These are phyloP conservation scores for Cartodere bifasciata DNA, from an alignment of 2,888 invertebrate genomes.

Conservation along the genomic window DNA sequence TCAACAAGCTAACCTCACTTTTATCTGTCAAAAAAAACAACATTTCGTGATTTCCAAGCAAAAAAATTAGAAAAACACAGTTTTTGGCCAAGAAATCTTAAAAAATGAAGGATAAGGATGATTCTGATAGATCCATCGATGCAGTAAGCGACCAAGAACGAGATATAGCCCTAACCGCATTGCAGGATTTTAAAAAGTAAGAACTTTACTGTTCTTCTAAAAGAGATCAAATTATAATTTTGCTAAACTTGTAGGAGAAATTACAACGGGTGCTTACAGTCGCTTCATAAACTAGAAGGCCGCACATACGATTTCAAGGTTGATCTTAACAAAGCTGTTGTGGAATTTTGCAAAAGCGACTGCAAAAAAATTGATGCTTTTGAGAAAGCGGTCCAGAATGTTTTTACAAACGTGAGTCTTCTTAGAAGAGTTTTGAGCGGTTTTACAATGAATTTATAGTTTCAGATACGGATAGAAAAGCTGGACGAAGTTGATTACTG, in stretches of 20 bases:
- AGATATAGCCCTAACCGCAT: constrained; percentile 29
- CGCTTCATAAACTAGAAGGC: constrained; percentile 52
- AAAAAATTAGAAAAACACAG: too few species aligned
- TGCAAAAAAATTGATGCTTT: constrained; percentile 62
- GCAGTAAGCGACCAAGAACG: constrained; percentile 31
- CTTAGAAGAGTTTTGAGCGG: constrained; percentile 1
- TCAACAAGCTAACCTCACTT: too few species aligned
- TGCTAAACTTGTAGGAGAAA: constrained; percentile 42
- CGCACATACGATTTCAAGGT: constrained; percentile 59
- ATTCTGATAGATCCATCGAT: constrained; percentile 25
- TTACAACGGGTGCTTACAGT: constrained; percentile 45
- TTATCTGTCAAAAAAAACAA: too few species aligned
- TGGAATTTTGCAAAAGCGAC: constrained; percentile 64
- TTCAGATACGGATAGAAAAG: constrained; percentile 35
- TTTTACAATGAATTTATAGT: too few species aligned
- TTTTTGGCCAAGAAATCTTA: too few species aligned
- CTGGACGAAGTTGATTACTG: constrained; percentile 55
- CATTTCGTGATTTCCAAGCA: too few species aligned
- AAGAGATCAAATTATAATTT: constrained; percentile 5
- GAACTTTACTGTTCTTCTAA: constrained; percentile 6
- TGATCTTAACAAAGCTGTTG: constrained; percentile 71
- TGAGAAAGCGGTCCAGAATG: constrained; percentile 44
- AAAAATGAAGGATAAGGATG: constrained; percentile 27
- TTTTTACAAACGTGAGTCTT: neutral
- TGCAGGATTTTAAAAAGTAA: constrained; percentile 33